These are phyloP conservation scores for Ovis aries DNA, from an alignment of 2,113 vertebrate genomes.

Conservation along the genomic window DNA sequence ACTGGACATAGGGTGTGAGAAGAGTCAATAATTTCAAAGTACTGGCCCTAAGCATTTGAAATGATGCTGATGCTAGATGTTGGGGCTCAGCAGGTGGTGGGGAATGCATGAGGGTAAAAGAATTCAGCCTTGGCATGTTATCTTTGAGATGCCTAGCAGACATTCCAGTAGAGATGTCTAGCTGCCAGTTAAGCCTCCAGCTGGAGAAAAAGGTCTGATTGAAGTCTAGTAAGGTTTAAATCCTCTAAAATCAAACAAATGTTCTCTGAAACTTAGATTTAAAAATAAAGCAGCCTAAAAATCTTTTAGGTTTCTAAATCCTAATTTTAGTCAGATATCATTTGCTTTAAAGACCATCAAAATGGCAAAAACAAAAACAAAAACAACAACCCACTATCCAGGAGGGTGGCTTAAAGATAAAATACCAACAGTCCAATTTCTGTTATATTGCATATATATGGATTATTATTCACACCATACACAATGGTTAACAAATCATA, in stretches of 20 bases:
- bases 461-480: neutral
- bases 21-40: neutral
- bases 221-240: neutral
- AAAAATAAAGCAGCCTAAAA: neutral
- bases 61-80: neutral
- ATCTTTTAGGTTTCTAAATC: neutral
- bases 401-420: neutral
- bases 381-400: neutral
- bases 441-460: neutral
- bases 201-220: neutral
- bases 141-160: neutral
- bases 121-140: neutral
- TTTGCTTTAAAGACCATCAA: neutral
- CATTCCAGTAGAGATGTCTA: neutral
- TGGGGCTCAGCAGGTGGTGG: neutral
- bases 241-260: neutral
- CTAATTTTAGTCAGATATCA: neutral
- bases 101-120: neutral
- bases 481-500: conserved; percentile 10
- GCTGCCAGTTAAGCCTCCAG: neutral
- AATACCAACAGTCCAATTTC: neutral
- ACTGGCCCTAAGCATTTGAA: neutral
- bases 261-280: neutral
- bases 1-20: neutral
- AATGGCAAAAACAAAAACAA: neutral